Conservation (phyloP, 2,888 invertebrate species). For the Orchesellides sinensis region DNA sequence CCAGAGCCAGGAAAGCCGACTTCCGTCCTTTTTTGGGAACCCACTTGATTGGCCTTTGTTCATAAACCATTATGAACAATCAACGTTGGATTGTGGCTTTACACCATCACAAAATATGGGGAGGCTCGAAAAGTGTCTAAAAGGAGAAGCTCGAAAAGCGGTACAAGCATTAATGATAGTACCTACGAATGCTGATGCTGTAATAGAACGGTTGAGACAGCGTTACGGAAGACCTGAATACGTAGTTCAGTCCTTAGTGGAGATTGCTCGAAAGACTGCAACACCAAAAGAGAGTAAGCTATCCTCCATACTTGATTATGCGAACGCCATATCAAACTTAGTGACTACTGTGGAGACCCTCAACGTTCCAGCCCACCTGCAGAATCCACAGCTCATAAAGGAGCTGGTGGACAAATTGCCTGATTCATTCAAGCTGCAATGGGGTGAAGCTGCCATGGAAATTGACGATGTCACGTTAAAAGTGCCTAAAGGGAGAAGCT, state of each 20-base stretch:
- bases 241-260: conserved; percentile 47
- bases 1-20: conserved; percentile 7
- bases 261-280: conserved; percentile 21
- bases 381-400: conserved; percentile 49
- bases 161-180: conserved; percentile 43
- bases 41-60: conserved; percentile 60
- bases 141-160: conserved; percentile 39
- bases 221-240: conserved; percentile 53
- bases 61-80: background rate
- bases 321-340: conserved; percentile 6
- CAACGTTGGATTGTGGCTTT: conserved; percentile 41
- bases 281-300: conserved; percentile 9
- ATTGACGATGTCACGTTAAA: background rate
- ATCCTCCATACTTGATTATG: conserved; percentile 6
- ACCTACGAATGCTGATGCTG: conserved; percentile 22
- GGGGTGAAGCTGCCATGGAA: background rate
- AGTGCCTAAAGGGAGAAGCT: conserved; percentile 53
- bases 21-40: conserved; percentile 46
- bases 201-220: conserved; percentile 40
- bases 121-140: conserved; percentile 47
- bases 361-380: conserved; percentile 8
- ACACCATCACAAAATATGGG: conserved; percentile 38
- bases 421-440: conserved; percentile 22
- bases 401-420: conserved; percentile 61
- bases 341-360: conserved; percentile 20